A percentile compares a stretch with the other conserved stretches of the same genome.
These are phyloP conservation scores for Otolemur crassicaudatus DNA, from an alignment of 2,797 vertebrate species.

Conservation along the genomic window DNA sequence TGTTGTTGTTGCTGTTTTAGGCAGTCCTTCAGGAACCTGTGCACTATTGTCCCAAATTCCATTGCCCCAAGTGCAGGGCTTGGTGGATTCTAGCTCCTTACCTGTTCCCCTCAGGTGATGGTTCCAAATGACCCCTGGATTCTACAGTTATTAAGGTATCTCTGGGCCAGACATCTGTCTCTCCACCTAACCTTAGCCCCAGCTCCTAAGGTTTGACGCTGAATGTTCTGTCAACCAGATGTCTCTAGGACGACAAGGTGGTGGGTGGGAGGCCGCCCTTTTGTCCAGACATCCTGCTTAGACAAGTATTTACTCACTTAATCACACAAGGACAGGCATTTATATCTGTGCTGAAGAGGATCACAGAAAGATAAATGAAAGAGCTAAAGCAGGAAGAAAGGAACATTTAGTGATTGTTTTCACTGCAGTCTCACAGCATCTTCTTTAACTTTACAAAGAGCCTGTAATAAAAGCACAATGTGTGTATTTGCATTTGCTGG, in stretches of 20 bases:
- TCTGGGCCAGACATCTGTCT: not conserved
- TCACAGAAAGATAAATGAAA: not conserved
- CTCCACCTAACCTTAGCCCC: not conserved
- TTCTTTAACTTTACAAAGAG: constrained; percentile 16
- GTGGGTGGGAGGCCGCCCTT: not conserved
- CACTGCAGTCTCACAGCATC: not conserved
- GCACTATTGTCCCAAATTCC: not conserved
- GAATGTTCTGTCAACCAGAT: not conserved
- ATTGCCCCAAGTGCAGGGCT: not conserved
- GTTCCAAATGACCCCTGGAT: not conserved
- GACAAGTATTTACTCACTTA: not conserved
- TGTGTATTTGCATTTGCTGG: not conserved
- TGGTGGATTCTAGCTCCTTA: not conserved
- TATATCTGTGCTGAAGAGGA: not conserved
- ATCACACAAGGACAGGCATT: not conserved
- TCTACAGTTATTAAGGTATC: not conserved
- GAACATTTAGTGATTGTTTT: not conserved
- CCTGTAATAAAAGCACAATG: not conserved
- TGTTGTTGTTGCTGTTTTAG: not conserved
- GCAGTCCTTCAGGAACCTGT: not conserved
- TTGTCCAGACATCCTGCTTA: not conserved
- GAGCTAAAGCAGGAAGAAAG: not conserved
- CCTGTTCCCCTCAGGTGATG: not conserved
- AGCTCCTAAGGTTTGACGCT: not conserved
- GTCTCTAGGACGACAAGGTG: not conserved